Evolutionary conservation across 2,888 invertebrate genomes (phyloP).

Genomic region (Mesorhabditis sp.): DNA sequence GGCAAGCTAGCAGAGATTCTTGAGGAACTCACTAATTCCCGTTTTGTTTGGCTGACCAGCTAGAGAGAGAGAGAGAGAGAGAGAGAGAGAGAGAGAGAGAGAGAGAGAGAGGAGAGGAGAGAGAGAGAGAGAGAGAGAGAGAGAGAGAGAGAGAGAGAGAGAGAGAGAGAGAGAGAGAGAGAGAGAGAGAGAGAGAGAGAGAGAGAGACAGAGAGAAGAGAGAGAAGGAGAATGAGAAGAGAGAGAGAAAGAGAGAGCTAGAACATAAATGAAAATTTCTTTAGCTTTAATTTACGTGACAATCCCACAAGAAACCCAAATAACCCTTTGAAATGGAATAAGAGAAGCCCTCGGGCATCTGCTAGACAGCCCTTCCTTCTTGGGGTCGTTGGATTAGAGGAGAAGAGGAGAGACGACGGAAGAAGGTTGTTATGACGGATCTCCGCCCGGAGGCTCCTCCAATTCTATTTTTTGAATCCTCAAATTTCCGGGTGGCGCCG

Average conservation of each 20-base stretch:
- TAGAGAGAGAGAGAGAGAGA: constrained; percentile 11
- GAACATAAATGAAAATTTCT: constrained; percentile 10
- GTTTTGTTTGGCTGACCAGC: no score
- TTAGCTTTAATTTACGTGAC: constrained; percentile 7
- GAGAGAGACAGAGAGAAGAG: constrained; percentile 12
- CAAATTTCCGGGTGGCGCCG: no score
- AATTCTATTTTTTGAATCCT: no score
- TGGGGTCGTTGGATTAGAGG: constrained; percentile 12
- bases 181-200: neutral
- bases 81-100: constrained; percentile 6
- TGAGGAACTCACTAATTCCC: no score
- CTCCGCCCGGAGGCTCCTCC: no score
- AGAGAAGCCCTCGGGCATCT: no score
- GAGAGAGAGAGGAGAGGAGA: constrained; percentile 4
- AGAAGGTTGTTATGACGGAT: constrained; percentile 13
- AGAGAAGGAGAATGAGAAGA: constrained; percentile 10
- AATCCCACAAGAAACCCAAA: constrained; percentile 3
- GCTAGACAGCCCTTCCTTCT: no score
- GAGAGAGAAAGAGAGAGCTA: constrained; percentile 5
- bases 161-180: constrained; percentile 6
- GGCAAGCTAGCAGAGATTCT: constrained; percentile 1
- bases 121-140: constrained; percentile 7
- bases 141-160: neutral
- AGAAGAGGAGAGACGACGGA: constrained; percentile 13
- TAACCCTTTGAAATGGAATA: constrained; percentile 12